Base-by-base conservation (phyloP, 2,797 vertebrate species). In the Tinamus major region DNA sequence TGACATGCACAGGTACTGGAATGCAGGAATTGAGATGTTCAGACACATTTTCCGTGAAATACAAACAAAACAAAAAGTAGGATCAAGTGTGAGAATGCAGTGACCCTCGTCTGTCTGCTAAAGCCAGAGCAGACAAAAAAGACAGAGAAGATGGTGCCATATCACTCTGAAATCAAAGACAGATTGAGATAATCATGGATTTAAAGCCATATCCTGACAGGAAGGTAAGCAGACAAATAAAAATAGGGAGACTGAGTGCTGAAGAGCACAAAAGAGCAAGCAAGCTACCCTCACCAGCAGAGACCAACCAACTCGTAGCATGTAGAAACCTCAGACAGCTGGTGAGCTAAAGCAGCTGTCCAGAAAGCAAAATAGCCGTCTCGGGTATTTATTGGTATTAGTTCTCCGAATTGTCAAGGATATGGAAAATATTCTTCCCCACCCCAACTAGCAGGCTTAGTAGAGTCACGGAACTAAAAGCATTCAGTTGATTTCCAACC, bases 151-250 rank as follows among this genome's bases (percentile, higher is more conserved):
- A 67, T 0, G 84, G 51, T 6, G 70, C 23, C 64, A 7, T 15
- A 78, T 13, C 65, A 42, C 76, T 58, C 78, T n/a, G 84, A 84
- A 95, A 91, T 55, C 15, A 91, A 67, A 70, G n/a, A 85, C 20
- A 33, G 69, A 84, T 49, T 39, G 67, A 1, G 4, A 85, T 87
- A 94, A 95, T 81, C 59, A 63, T 84, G 77, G 77, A 95, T 84
- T 86, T 84, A 94, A 89, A 92, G 72, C 51, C n/a, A 35, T 49
- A 83, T 89, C 81, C 90, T 76, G 85, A 41, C 84, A 92, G 84
- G 81, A 93, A 89, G 75, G 75, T 13, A 85, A 49, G 65, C 44
- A 90, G 49, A 61, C 69, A 58, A 83, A 83, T 26, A 29, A 46
- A 71, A 56, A 82, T 2, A 39, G 42, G 46, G 46, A 58, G n/a